Conservation (phyloP, 2,113 vertebrate species). For the Ranitomeya variabilis region DNA sequence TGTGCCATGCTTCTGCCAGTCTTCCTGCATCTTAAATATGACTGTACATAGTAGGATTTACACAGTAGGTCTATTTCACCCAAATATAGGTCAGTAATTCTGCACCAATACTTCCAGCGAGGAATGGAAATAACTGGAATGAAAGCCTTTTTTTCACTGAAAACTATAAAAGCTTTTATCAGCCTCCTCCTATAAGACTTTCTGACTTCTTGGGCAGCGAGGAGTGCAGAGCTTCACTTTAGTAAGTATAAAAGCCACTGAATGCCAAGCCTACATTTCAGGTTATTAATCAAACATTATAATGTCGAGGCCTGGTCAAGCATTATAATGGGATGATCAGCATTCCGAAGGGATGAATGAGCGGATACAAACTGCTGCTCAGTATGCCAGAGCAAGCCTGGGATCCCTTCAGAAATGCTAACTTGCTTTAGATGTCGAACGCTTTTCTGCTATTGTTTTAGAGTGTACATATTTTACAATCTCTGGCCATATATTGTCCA, state of each 20-base stretch:
- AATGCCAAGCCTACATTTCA: conserved; percentile 17
- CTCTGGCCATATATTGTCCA: neutral
- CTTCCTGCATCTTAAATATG: neutral
- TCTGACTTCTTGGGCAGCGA: conserved; percentile 28
- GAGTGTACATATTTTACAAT: neutral
- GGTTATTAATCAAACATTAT: conserved; percentile 51
- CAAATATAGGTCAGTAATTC: conserved; percentile 30
- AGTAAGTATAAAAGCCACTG: conserved; percentile 10
- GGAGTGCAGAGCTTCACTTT: neutral
- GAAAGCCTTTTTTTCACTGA: neutral
- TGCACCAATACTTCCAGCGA: neutral
- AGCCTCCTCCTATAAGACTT: neutral
- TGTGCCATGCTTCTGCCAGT: conserved; percentile 24
- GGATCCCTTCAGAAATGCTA: neutral
- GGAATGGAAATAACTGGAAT: neutral
- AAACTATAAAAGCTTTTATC: conserved; percentile 10
- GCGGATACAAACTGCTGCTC: conserved; percentile 36
- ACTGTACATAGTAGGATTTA: neutral
- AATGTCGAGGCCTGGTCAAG: conserved; percentile 41
- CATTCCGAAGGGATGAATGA: conserved; percentile 21
- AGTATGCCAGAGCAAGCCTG: conserved; percentile 26
- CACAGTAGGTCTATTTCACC: neutral
- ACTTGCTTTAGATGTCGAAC: conserved; percentile 4
- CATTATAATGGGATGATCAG: conserved; percentile 52
- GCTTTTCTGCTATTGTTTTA: neutral